Percentiles rank a stretch among this genome's conserved stretches.
These are phyloP conservation scores for Ciona savignyi DNA, from an alignment of 23 tunicate genomes.

Conservation along the genomic window DNA sequence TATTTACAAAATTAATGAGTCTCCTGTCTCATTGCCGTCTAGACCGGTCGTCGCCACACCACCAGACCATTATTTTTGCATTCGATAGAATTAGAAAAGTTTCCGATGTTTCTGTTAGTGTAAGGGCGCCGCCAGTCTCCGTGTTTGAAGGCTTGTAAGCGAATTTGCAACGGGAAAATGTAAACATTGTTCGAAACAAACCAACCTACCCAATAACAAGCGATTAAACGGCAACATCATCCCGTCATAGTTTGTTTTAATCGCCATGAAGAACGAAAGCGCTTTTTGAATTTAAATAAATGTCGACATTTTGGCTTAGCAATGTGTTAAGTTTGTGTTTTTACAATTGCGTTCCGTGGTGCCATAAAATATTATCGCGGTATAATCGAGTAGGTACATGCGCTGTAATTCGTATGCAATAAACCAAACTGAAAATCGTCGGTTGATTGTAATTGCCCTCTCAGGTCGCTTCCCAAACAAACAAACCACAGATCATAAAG, in stretches of 20 bases:
- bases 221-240: too few relatives aligned
- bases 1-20: neutral
- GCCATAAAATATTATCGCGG: neutral
- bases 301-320: neutral
- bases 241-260: too few relatives aligned
- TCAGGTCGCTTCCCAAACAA: neutral
- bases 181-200: neutral
- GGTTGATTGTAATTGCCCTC: neutral
- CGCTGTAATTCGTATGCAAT: slow-evolving; percentile 1
- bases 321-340: neutral
- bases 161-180: neutral
- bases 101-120: neutral
- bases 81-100: neutral
- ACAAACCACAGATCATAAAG: neutral
- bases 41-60: neutral
- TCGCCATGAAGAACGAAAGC: too few relatives aligned
- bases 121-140: neutral
- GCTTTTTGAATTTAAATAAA: too few relatives aligned
- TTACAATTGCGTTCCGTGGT: neutral
- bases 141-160: neutral
- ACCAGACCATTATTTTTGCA: too few relatives aligned
- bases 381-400: neutral
- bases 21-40: neutral
- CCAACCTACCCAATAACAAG: neutral
- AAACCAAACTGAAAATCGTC: neutral